Evolutionary conservation across 1,140 invertebrate species (phyloP), one percentile per base, ranked within the genome.

Genomic region (Orchesella cincta): DNA sequence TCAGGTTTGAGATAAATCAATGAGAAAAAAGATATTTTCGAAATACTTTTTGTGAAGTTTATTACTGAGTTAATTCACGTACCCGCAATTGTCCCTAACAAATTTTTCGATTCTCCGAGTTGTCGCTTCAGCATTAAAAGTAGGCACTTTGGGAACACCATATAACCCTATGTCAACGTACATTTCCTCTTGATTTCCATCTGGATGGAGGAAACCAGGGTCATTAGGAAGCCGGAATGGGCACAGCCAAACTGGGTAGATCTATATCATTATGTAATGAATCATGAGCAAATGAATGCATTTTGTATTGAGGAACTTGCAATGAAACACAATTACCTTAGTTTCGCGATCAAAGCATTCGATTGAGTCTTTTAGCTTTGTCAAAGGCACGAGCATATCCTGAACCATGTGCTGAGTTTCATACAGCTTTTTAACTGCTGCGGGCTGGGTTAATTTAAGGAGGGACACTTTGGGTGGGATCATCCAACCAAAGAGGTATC

Each of bases 171-270:
- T 90, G 82, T 92, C 90, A 0, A 95, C 90, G 84, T 91, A 95
- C 88, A 95, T 89, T 78, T 85, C 88, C 83, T 85, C 87, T 84
- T 82, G 1, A 79, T 83, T 26, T 85, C 78, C 20, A 83, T 82
- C 29, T 51, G 91, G 88, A 82, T 90, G 89, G 33, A 94, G 85
- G 85, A 94, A 89, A 16, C 93, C 93, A 1, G 92, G 92, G 39
- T 90, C 85, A 39, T 88, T 86, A 36, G 88, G 89, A 75, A 94
- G 83, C 83, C 89, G 90, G 83, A 94, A 93, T 0, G 93, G 93
- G 85, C 93, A 95, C 46, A 95, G 82, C 93, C 93, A 95, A 3
- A 95, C 85, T 0, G 93, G 93, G 84, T 94, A 95, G 31, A 94
- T 89, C 91, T 93, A 46, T 46, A 8, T 46, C 5, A 46, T 18